Base-by-base conservation (phyloP, 1,140 invertebrate genomes). In the Apis laboriosa region DNA sequence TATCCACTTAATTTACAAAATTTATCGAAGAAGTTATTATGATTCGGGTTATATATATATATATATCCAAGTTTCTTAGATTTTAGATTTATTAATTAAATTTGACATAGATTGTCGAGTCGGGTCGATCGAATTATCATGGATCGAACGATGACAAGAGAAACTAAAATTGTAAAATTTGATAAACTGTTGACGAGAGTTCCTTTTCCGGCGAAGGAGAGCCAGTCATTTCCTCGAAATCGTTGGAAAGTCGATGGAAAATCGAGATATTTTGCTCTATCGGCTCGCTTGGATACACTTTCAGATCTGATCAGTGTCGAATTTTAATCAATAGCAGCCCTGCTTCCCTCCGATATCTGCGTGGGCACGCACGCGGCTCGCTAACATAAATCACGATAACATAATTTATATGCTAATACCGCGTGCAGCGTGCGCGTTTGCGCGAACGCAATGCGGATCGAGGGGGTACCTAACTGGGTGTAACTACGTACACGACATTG, bases 371-470 rank as follows among this genome's bases (percentile, higher is more conserved):
- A 84, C 76, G 76, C 75, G 67, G 86, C 78, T 75, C 67, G 70
- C 71, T 83, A 89, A 82, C 90, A 92, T 93, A 93, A 93, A 93
- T 93, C 92, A 93, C 91, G 91, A 91, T 93, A 92, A 89, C 90
- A 92, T 93, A 93, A 93, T 93, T 93, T 93, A 93, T 93, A 93
- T 93, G 93, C 91, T 93, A 93, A 93, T 93, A 86, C 84, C 55
- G 78, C 84, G 86, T 80, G 76, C 76, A 84, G 80, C 78, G 24
- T 43, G 80, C 83, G 78, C 79, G 84, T 70, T 77, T 80, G 68
- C 64, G 56, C 64, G 83, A 72, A 81, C 79, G 77, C 73, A 77
- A 74, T 55, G 53, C 61, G 79, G 81, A 66, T 61, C 64, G 56
- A 73, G 28, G 67, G 60, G 79, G 34, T 43, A 43, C 72, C 60